A percentile compares a stretch with the other conserved stretches of the same genome.
These are phyloP conservation scores for Ceyx margarethae DNA, from an alignment of 2,113 vertebrate genomes.

Conservation along the genomic window DNA sequence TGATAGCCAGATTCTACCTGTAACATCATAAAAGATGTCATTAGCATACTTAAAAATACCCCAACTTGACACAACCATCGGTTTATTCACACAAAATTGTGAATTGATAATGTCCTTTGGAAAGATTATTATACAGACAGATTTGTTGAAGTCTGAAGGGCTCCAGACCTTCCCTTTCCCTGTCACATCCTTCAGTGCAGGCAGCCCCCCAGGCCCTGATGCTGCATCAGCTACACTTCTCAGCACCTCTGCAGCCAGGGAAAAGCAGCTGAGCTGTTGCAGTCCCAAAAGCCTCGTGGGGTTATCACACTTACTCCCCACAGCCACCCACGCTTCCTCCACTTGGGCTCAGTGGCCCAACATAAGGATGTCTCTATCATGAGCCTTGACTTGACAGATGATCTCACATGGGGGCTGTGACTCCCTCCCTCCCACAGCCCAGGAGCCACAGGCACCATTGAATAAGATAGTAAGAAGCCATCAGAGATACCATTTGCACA, in stretches of 20 bases:
- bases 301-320: not conserved
- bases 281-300: fast-evolving
- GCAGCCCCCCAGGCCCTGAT: not conserved
- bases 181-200: not conserved
- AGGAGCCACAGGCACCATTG: not conserved
- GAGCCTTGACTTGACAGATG: not conserved
- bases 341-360: not conserved
- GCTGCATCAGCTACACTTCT: not conserved
- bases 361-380: fast-evolving
- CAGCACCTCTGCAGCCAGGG: not conserved
- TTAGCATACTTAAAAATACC: not conserved
- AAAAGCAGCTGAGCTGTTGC: not conserved
- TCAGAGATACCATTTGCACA: no score
- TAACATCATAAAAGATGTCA: not conserved
- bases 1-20: not conserved
- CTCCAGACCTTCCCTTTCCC: not conserved
- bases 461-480: not conserved
- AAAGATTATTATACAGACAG: not conserved
- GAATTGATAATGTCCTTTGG: not conserved
- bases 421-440: not conserved
- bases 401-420: not conserved
- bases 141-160: not conserved
- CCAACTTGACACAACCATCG: not conserved
- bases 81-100: not conserved
- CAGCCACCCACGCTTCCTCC: not conserved